Conservation (phyloP, 2,113 vertebrate species). For the Nothocercus julius region DNA sequence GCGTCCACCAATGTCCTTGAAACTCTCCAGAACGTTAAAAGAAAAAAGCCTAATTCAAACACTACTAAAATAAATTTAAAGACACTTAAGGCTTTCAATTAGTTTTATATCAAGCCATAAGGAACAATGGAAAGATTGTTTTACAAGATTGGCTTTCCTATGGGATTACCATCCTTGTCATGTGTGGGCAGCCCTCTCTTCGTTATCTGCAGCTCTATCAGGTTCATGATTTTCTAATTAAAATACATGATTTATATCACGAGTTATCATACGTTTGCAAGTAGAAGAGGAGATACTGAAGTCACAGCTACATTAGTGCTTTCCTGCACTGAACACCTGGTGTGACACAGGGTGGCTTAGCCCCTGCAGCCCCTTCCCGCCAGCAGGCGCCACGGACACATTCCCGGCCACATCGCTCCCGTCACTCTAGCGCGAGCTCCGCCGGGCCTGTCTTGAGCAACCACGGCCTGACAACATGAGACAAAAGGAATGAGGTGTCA, state of each 20-base stretch:
- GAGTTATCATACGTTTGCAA: neutral
- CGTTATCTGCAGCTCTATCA: neutral
- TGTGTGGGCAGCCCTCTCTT: neutral
- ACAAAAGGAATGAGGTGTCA: accelerated
- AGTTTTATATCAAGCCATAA: neutral
- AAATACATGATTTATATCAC: neutral
- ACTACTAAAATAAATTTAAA: neutral
- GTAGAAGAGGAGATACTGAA: neutral
- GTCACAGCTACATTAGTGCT: neutral
- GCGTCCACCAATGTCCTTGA: neutral
- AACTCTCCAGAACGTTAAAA: neutral
- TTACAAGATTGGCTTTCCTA: neutral
- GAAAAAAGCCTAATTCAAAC: neutral
- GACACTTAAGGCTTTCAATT: neutral
- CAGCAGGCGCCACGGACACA: too few species aligned
- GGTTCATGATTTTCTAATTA: neutral
- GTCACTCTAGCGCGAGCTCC: neutral
- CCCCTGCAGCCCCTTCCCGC: neutral
- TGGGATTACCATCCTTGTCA: neutral
- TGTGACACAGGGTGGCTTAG: neutral
- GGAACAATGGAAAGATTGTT: neutral
- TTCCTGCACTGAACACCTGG: neutral
- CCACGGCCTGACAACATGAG: neutral
- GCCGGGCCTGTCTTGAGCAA: neutral
- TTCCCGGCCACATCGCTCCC: neutral